These are phyloP conservation scores for Raja brachyura DNA, from an alignment of 2,113 vertebrate genomes.

Conservation along the genomic window DNA sequence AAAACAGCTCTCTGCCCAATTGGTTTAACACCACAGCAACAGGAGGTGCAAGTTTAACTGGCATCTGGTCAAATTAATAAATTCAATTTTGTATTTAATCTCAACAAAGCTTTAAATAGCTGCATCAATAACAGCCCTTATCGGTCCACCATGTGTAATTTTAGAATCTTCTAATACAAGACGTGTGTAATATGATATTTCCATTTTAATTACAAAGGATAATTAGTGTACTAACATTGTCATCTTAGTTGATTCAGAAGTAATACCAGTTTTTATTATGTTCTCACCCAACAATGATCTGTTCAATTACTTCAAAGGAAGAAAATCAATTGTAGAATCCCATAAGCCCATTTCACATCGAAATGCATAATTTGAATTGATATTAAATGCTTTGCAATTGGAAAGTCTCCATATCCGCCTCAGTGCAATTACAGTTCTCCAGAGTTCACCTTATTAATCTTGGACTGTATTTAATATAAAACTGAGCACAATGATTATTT, in stretches of 20 bases:
- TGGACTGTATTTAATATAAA: not conserved
- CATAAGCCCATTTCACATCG: constrained; percentile 4
- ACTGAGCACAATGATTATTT: not conserved
- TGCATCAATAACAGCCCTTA: not conserved
- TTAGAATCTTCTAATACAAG: not conserved
- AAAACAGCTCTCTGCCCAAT: not conserved
- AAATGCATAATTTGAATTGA: constrained; percentile 6
- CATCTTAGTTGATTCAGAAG: not conserved
- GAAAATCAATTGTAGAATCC: not conserved
- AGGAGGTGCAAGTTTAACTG: not conserved
- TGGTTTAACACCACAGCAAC: not conserved
- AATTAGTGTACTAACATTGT: too few species aligned
- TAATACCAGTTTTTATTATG: not conserved
- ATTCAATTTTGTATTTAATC: not conserved
- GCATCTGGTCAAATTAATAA: not conserved
- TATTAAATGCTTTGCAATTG: not conserved
- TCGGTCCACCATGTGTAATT: not conserved
- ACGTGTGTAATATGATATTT: not conserved
- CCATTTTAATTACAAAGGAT: not conserved
- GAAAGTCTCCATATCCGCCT: not conserved
- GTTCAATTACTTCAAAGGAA: not conserved
- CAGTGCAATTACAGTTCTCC: not conserved
- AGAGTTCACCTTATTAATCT: not conserved
- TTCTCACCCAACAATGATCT: not conserved
- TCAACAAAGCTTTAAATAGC: not conserved